Evolutionary conservation across 1,140 invertebrate species (phyloP).

Genomic region (Vanessa tameamea): DNA sequence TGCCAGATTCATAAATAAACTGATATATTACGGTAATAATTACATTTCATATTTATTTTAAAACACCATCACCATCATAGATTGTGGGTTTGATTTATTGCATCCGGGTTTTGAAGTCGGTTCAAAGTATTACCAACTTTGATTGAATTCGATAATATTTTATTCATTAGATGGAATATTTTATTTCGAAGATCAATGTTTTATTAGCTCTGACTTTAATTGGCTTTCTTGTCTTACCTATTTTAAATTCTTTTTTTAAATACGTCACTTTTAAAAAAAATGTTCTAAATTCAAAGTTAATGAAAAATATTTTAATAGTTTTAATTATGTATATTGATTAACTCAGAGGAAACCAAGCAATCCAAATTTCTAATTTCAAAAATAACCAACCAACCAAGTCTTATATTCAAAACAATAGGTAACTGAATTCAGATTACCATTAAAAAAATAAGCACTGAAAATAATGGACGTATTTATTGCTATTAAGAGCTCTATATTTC

Average conservation of each 20-base stretch:
- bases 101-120: neutral
- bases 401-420: no score
- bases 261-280: neutral
- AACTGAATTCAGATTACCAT: no score
- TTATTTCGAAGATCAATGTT: neutral
- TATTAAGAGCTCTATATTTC: no score
- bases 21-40: neutral
- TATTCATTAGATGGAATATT: neutral
- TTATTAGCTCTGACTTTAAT: neutral
- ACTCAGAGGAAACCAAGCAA: no score
- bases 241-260: no score
- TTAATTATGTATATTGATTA: no score
- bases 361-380: no score
- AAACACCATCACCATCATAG: neutral
- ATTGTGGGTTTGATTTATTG: neutral
- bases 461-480: no score
- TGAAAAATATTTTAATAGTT: no score
- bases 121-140: neutral
- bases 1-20: neutral
- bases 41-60: neutral
- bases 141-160: neutral
- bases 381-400: no score
- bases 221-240: neutral
- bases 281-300: no score
- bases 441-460: no score